These are phyloP conservation scores for Pocillopora verrucosa DNA, from an alignment of 64 coral and sea anemone species.

Conservation along the genomic window DNA sequence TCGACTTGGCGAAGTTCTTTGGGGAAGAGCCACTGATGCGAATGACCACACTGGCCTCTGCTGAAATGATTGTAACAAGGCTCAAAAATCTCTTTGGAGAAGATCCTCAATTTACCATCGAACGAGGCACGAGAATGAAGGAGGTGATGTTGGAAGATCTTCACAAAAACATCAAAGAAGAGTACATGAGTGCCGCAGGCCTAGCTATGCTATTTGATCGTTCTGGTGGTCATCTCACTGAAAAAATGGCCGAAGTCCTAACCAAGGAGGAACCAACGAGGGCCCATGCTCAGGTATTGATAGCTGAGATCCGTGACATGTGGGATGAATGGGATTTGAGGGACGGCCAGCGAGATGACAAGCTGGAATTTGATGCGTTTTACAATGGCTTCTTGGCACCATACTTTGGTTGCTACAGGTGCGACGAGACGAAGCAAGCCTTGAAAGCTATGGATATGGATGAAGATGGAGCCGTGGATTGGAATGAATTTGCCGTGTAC, in stretches of 20 bases:
- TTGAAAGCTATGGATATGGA: constrained; percentile 77
- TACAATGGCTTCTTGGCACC: constrained; percentile 65
- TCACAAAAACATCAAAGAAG: constrained; percentile 69
- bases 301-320: constrained; percentile 54
- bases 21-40: constrained; percentile 70
- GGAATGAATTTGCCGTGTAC: constrained; percentile 70
- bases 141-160: constrained; percentile 82
- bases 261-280: constrained; percentile 24
- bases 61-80: constrained; percentile 53
- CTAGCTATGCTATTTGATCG: constrained; percentile 71
- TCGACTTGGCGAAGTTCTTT: constrained; percentile 76
- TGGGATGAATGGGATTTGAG: constrained; percentile 77
- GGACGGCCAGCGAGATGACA: constrained; percentile 28
- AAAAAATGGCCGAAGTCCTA: constrained; percentile 48
- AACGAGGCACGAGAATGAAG: constrained; percentile 58
- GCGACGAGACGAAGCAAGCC: constrained; percentile 57
- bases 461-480: constrained; percentile 63
- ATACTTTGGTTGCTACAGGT: constrained; percentile 69
- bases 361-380: constrained; percentile 60
- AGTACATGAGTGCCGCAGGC: constrained; percentile 70
- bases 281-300: constrained; percentile 27
- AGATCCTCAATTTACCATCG: constrained; percentile 69
- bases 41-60: constrained; percentile 73
- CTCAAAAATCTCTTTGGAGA: constrained; percentile 61
- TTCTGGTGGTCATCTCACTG: constrained; percentile 63